Base-by-base conservation (phyloP, 2,888 invertebrate species). In the Daptonema setosum region DNA sequence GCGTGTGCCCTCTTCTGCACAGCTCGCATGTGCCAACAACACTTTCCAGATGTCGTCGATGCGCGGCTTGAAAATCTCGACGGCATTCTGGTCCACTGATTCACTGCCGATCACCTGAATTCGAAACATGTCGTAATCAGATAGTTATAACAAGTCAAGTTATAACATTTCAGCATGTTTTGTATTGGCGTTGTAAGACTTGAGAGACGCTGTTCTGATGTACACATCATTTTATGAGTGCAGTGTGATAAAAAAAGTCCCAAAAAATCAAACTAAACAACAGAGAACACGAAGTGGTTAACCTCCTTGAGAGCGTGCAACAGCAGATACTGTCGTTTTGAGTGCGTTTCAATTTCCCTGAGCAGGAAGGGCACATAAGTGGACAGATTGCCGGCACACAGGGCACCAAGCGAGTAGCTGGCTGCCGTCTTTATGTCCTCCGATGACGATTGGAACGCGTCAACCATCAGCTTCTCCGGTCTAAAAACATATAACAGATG, bases 371-470 rank as follows among this genome's bases (percentile, higher is more conserved):
- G 48, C 66, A 97, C 78, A 75, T 87, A 95, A 66, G 83, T 82
- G 17, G 82, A 82, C 62, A 97, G 76, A 74, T 93, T 95, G 52
- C 97, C 97, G 57, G 93, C 87, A 5, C 88, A 87, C 28, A 97
- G 83, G 56, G 88, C 88, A 24, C 95, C 77, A 52, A 97, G 78
- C 1, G 95, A 87, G 73, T 93, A 90, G 62, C 93, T 90, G 20
- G 95, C 95, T 0, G 93, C 93, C 0, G 87, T 86, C 73, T 95
- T 95, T 1, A 97, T 85, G 73, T 97, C 93, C 73, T 97, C 95
- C 0, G 87, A 88, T 17, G 81, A 80, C 2, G 86, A 85, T 0
- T 83, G 80, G 73, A 97, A 95, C 24, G 90, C 87, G 61, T 81
- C 80, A 59, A 93, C 76, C 26, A 78, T 73, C 14, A 75, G 70